These are phyloP conservation scores for Drosophila villosipedis DNA, from an alignment of 2,888 invertebrate genomes.

Conservation along the genomic window DNA sequence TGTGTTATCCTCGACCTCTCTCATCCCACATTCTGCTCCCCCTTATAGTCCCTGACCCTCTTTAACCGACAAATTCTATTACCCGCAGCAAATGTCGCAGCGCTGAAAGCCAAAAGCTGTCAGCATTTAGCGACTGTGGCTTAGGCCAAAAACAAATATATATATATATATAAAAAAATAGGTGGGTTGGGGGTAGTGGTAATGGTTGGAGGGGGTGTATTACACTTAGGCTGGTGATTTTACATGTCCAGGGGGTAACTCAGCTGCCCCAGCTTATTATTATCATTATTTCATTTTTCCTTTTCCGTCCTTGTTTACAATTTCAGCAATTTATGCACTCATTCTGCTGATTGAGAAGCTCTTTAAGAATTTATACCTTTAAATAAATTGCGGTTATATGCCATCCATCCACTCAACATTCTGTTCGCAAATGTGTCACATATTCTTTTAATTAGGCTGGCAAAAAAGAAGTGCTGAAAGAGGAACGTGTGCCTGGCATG, in stretches of 20 bases:
- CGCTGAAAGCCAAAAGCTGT: slow-evolving; percentile 65
- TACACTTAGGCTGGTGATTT: slow-evolving; percentile 44
- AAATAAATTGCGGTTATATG: slow-evolving; percentile 12
- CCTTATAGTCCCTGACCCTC: background rate
- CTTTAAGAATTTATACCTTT: slow-evolving; percentile 16
- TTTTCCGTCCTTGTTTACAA: slow-evolving; percentile 39
- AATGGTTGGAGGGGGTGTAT: background rate
- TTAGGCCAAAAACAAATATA: slow-evolving; percentile 33
- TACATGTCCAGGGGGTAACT: slow-evolving; percentile 12
- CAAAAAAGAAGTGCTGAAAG: background rate
- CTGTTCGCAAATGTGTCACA: slow-evolving; percentile 20
- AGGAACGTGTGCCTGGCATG: slow-evolving; percentile 40
- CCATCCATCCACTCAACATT: background rate
- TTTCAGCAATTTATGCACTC: slow-evolving; percentile 39
- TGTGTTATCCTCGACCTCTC: slow-evolving; percentile 1
- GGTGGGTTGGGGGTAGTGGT: background rate
- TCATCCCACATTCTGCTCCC: background rate
- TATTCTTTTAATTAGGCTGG: slow-evolving; percentile 56
- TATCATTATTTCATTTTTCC: slow-evolving; percentile 29
- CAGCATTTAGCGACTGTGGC: slow-evolving; percentile 52
- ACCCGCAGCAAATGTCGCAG: slow-evolving; percentile 31
- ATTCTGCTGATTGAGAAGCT: slow-evolving; percentile 24
- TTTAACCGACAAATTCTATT: slow-evolving; percentile 18
- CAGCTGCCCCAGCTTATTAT: slow-evolving; percentile 48
- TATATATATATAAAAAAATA: background rate